Evolutionary conservation across 2,888 invertebrate species (phyloP).

Genomic region (Zygogramma bicolorata): DNA sequence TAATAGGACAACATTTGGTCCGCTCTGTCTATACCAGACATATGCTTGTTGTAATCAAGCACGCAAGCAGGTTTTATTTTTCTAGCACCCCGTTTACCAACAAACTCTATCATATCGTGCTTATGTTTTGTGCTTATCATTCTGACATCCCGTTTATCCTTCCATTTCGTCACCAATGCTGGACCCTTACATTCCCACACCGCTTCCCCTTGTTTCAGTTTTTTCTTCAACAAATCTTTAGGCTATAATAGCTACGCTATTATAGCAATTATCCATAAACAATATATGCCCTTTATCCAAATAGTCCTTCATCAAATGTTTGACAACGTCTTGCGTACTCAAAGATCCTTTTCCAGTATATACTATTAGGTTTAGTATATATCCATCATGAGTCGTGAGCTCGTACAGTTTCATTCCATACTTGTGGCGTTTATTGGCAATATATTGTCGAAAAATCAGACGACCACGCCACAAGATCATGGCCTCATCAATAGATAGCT

Average conservation of each 20-base stretch:
- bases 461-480: background rate
- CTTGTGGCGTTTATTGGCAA: background rate
- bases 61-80: background rate
- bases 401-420: conserved; percentile 48
- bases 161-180: conserved; percentile 30
- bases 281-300: conserved; percentile 23
- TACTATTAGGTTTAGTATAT: conserved; percentile 39
- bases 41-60: conserved; percentile 2
- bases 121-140: background rate
- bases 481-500: conserved; percentile 41
- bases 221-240: background rate
- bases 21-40: background rate
- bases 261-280: conserved; percentile 51
- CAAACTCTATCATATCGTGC: background rate
- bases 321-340: conserved; percentile 8
- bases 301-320: conserved; percentile 18
- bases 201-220: conserved; percentile 44
- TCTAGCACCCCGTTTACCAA: background rate
- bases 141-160: background rate
- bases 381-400: conserved; percentile 46
- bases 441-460: background rate
- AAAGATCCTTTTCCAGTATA: conserved; percentile 44
- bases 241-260: conserved; percentile 24
- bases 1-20: conserved; percentile 8
- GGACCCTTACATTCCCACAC: conserved; percentile 55